Evolutionary conservation across 1,140 invertebrate species (phyloP).

Genomic region (Samia ricini): DNA sequence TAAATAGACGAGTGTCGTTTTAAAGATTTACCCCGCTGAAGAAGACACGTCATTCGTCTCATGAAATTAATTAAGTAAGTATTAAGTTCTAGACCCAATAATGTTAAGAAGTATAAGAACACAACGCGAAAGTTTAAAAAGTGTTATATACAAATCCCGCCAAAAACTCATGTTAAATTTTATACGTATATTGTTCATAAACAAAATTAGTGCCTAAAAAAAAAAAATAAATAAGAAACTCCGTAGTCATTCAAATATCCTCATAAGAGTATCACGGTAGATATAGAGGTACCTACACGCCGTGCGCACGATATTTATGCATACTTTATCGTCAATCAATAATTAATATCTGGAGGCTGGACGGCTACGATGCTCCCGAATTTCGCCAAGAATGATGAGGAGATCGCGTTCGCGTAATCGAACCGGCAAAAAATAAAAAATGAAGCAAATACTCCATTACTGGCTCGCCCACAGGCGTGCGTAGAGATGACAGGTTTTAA

Average conservation of each 20-base stretch:
- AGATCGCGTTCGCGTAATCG: conserved; percentile 76
- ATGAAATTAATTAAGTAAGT: too few relatives aligned
- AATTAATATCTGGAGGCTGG: conserved; percentile 73
- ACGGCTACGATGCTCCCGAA: conserved; percentile 71
- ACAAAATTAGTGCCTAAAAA: too few relatives aligned
- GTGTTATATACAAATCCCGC: too few relatives aligned
- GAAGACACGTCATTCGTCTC: too few relatives aligned
- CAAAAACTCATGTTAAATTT: too few relatives aligned
- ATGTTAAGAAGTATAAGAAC: too few relatives aligned
- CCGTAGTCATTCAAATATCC: neutral
- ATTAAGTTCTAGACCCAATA: too few relatives aligned
- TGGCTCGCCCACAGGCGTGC: conserved; percentile 29
- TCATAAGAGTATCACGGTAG: conserved; percentile 15
- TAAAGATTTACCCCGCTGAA: too few relatives aligned
- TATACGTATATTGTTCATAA: too few relatives aligned
- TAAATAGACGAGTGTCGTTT: too few relatives aligned
- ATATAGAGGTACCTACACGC: conserved; percentile 19
- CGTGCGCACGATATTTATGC: conserved; percentile 52
- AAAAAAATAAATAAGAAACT: neutral
- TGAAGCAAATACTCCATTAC: conserved; percentile 77
- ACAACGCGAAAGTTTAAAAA: too few relatives aligned
- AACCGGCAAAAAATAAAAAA: conserved; percentile 75
- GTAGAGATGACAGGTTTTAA: conserved; percentile 37
- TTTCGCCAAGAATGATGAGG: conserved; percentile 70
- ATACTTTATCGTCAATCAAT: conserved; percentile 75